A percentile compares a stretch with the other conserved stretches of the same genome.
These are phyloP conservation scores for Hemibagrus guttatus DNA, from an alignment of 2,797 vertebrate species.

Conservation along the genomic window DNA sequence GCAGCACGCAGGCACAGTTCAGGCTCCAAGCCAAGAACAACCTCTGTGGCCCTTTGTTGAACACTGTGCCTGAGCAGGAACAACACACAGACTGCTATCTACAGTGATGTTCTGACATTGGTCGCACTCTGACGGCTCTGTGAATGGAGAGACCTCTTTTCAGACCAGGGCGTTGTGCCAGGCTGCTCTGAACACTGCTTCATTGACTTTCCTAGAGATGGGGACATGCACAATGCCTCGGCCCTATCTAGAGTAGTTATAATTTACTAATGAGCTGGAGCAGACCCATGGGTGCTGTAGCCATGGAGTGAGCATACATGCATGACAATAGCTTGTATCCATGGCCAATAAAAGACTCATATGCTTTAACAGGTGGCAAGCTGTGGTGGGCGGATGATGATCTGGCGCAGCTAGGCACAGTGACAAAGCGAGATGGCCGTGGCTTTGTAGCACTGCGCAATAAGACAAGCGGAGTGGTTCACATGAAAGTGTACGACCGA, in stretches of 20 bases:
- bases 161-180: slow-evolving; percentile 56
- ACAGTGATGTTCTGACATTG: slow-evolving; percentile 41
- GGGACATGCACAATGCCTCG: slow-evolving; percentile 46
- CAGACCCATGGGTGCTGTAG: slow-evolving; percentile 17
- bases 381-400: slow-evolving; percentile 98
- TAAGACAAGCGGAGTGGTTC: slow-evolving; percentile 91
- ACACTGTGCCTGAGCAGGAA: slow-evolving; percentile 44
- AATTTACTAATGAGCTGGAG: slow-evolving; percentile 38
- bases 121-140: slow-evolving; percentile 59
- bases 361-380: slow-evolving; percentile 82
- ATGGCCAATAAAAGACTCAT: slow-evolving; percentile 42
- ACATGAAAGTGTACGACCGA: slow-evolving; percentile 96
- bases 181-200: slow-evolving; percentile 57
- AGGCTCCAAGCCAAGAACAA: slow-evolving; percentile 48
- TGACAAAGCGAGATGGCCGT: slow-evolving; percentile 90
- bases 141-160: slow-evolving; percentile 63
- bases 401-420: slow-evolving; percentile 88
- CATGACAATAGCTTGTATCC: slow-evolving; percentile 23
- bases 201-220: slow-evolving; percentile 58
- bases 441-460: slow-evolving; percentile 84
- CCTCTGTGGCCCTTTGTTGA: slow-evolving; percentile 45
- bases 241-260: slow-evolving; percentile 25
- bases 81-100: slow-evolving; percentile 48
- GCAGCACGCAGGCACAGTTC: slow-evolving; percentile 42
- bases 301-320: background rate